Conservation (phyloP, 2,797 vertebrate genomes). For the Protonibea diacanthus region DNA sequence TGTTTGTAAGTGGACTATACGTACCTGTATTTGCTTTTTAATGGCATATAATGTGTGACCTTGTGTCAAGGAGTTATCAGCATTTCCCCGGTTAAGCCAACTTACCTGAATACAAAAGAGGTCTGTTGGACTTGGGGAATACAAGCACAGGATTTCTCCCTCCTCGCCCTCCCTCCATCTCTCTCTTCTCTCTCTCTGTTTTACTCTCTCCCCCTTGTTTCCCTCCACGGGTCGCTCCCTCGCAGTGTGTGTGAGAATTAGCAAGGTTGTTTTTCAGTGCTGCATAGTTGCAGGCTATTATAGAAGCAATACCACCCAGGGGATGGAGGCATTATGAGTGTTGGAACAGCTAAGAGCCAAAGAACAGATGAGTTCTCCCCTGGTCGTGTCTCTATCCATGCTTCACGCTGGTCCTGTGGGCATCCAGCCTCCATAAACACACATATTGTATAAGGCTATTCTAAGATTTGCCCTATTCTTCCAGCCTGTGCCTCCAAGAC, state of each 20-base stretch:
- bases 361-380: conserved; percentile 79
- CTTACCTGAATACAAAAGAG: conserved; percentile 73
- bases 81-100: conserved; percentile 51
- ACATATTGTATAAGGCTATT: conserved; percentile 57
- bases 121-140: conserved; percentile 50
- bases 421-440: conserved; percentile 71
- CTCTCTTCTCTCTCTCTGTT: not conserved
- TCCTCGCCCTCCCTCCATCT: not conserved
- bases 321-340: conserved; percentile 77
- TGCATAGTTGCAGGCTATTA: conserved; percentile 79
- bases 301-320: conserved; percentile 78
- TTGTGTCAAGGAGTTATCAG: conserved; percentile 77
- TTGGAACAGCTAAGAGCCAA: conserved; percentile 75
- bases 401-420: conserved; percentile 67
- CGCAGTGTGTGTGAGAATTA: conserved; percentile 72
- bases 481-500: conserved; percentile 32
- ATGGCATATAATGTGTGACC: conserved; percentile 70
- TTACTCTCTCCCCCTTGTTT: not conserved
- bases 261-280: conserved; percentile 74
- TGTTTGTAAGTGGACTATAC: conserved; percentile 19
- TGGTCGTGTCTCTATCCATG: conserved; percentile 69
- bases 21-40: conserved; percentile 45
- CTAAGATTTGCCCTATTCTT: conserved; percentile 45
- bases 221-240: conserved; percentile 32
- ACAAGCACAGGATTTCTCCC: conserved; percentile 26